phyloP scores from a whole-genome alignment of 1,140 invertebrate genomes.

The Steinernema khuongi region DNA sequence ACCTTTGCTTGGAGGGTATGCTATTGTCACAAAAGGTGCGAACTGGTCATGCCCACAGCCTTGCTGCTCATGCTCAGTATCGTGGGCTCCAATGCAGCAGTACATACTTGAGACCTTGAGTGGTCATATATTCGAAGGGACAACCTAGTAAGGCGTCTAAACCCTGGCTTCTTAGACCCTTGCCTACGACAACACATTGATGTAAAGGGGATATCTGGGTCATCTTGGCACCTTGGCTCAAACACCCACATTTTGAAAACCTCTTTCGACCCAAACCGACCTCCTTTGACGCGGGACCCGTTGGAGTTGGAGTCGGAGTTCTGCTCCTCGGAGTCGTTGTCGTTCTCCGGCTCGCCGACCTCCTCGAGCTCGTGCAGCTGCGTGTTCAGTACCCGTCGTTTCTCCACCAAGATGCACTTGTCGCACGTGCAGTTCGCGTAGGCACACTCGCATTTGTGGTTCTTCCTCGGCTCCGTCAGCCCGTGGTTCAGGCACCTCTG shows the following conservation, averaged over 20 bases:
- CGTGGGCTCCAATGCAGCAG: no score
- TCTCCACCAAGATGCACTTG: slow-evolving; percentile 48
- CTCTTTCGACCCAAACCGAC: background rate
- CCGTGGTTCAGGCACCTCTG: slow-evolving; percentile 50
- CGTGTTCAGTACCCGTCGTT: slow-evolving; percentile 45
- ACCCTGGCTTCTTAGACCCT: no score
- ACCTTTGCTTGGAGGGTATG: no score
- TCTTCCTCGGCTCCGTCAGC: slow-evolving; percentile 41
- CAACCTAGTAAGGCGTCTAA: no score
- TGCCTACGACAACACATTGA: no score
- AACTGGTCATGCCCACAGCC: no score
- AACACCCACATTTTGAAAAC: background rate
- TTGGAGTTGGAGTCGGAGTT: background rate
- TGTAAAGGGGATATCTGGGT: no score
- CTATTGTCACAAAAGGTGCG: no score
- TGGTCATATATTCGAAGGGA: no score
- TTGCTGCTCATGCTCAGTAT: no score
- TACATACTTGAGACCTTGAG: no score
- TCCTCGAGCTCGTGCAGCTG: slow-evolving; percentile 49
- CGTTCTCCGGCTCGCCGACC: background rate
- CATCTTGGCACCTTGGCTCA: background rate
- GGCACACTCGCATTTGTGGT: slow-evolving; percentile 42
- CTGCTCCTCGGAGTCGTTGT: background rate
- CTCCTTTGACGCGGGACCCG: background rate
- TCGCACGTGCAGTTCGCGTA: slow-evolving; percentile 45